Evolutionary conservation across 2,797 vertebrate species (phyloP), one percentile per base, ranked within the genome.

Genomic region (Avahi laniger): DNA sequence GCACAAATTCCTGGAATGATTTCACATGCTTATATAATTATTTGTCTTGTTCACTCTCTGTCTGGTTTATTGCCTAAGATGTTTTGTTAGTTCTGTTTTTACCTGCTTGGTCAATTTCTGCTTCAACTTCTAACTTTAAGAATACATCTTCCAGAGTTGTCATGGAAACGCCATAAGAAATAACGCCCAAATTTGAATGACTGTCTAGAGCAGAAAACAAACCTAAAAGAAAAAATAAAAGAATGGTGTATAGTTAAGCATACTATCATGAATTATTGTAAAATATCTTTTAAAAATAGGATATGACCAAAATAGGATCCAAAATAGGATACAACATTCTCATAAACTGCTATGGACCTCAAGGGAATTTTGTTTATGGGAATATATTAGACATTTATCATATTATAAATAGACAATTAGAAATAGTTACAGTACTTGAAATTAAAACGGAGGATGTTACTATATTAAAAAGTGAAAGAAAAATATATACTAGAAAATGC

Each of bases 71-170:
- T 61, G 30, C 15, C n/a, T 83, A 82, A 75, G 76, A 80, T 17
- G 24, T 48, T 83, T 63, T 35, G 4, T 41, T 82, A 63, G 28
- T 75, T 41, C 59, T 81, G 28, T 61, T 79, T 96, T 98, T 97
- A 99, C 99, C 99, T 97, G 99, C 99, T 98, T 99, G 99, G 96
- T 99, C 99, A 54, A 99, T 99, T 98, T 99, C 99, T n/a, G 99
- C 98, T 98, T 99, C 99, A 0, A 99, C 99, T 97, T 99, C 99
- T 96, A 99, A 97, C 93, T 99, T 99, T 91, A 99, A 99, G 92
- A 99, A 99, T 33, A 99, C 99, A 79, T 99, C 99, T 98, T 99
- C 99, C 98, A 99, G 98, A 0, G 99, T 99, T 0, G 99, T 99
- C 99, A 99, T 99, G 97, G 99, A 99, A 97, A 99, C 99, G 0